Conservation (phyloP, 64 coral and sea anemone genomes). For the Actinia equina region DNA sequence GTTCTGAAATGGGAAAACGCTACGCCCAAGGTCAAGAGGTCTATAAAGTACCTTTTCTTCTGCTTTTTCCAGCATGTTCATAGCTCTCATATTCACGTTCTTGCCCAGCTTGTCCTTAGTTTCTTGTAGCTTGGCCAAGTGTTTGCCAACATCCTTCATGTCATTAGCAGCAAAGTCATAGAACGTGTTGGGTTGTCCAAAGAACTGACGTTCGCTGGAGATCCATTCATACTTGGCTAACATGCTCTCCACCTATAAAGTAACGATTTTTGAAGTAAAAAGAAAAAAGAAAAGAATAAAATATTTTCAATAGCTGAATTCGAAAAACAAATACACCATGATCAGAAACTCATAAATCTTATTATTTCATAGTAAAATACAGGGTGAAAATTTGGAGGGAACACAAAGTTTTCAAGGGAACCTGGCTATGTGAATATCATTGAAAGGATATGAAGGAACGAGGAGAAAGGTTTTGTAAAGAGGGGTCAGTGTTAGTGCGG, state of each 20-base stretch:
- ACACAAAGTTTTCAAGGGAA: no score
- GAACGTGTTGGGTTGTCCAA: conserved; percentile 90
- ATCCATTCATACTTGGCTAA: conserved; percentile 93
- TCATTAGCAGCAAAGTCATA: conserved; percentile 91
- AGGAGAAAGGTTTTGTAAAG: no score
- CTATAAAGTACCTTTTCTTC: conserved; percentile 79
- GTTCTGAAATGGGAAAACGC: neutral
- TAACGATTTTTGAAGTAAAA: neutral
- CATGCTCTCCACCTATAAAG: conserved; percentile 82
- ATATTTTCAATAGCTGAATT: no score
- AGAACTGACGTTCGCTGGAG: conserved; percentile 80
- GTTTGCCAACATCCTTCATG: conserved; percentile 84
- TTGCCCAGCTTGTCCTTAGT: conserved; percentile 93
- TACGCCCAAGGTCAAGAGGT: neutral
- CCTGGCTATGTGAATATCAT: no score
- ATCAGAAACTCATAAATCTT: no score
- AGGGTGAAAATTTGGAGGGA: no score
- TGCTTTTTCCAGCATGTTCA: conserved; percentile 98
- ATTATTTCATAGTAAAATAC: no score
- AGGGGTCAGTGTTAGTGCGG: no score
- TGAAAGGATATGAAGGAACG: no score
- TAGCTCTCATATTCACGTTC: conserved; percentile 94
- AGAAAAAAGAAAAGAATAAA: neutral
- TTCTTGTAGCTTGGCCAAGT: conserved; percentile 78
- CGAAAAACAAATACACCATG: no score